phyloP scores from a whole-genome alignment of 1,140 invertebrate species.

The Formica exsecta region DNA sequence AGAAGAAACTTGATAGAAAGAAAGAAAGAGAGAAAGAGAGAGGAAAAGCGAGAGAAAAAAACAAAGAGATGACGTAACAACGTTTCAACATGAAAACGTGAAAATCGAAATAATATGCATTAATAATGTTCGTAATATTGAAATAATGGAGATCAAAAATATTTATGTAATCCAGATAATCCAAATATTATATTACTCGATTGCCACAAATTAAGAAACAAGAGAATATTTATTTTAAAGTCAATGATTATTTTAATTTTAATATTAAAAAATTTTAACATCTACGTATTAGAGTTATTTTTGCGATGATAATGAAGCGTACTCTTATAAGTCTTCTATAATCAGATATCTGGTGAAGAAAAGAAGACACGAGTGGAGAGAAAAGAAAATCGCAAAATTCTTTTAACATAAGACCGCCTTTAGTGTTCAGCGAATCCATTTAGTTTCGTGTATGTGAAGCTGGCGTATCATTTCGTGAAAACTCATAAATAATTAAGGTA shows the following conservation, averaged over 20 bases:
- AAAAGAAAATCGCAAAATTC: constrained; percentile 53
- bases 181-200: background rate
- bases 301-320: background rate
- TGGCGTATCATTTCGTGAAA: too few relatives aligned
- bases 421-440: constrained; percentile 70
- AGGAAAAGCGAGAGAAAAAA: background rate
- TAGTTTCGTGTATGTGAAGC: constrained; percentile 14
- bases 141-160: background rate
- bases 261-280: constrained; percentile 19
- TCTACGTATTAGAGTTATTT: background rate
- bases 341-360: background rate
- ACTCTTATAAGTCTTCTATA: background rate
- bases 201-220: background rate
- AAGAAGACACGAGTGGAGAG: constrained; percentile 1
- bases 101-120: background rate
- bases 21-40: background rate
- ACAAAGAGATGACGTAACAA: background rate
- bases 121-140: background rate
- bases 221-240: background rate
- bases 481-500: too few relatives aligned
- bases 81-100: background rate
- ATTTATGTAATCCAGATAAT: background rate
- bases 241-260: background rate
- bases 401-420: constrained; percentile 29
- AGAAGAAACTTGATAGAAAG: background rate